Evolutionary conservation across 2,888 invertebrate genomes (phyloP).

Genomic region (Euzophera pinguis): DNA sequence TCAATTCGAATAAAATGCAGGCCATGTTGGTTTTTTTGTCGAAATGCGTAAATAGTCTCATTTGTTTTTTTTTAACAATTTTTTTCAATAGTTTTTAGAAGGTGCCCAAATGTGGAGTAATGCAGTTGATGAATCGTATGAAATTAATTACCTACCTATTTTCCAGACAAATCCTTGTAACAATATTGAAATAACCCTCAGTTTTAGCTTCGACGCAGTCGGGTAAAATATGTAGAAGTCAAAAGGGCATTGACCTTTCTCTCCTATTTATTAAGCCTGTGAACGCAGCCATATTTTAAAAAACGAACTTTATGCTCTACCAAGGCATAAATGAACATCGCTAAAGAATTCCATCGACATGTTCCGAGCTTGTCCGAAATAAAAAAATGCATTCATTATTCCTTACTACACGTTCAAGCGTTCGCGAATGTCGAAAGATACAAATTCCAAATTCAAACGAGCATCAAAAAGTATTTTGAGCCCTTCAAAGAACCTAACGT

Average conservation of each 20-base stretch:
- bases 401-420: conserved; percentile 24
- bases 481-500: conserved; percentile 2
- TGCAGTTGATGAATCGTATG: too few species aligned
- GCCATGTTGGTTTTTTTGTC: background rate
- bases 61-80: background rate
- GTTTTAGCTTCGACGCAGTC: too few species aligned
- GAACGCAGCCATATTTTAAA: conserved; percentile 8
- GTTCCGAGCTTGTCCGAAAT: conserved; percentile 19
- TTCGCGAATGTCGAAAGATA: conserved; percentile 10
- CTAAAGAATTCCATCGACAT: conserved; percentile 25
- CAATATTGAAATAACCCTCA: too few species aligned
- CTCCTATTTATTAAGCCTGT: background rate
- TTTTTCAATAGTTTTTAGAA: too few species aligned
- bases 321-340: conserved; percentile 22
- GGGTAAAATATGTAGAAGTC: background rate
- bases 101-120: too few species aligned
- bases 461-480: conserved; percentile 1
- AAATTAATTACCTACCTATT: too few species aligned
- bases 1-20: background rate
- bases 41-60: background rate
- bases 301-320: conserved; percentile 15
- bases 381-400: conserved; percentile 31
- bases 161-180: too few species aligned
- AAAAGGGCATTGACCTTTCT: background rate
- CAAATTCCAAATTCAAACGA: conserved; percentile 6